Conservation (phyloP, 92 coral and sea anemone genomes). For the Paragorgia papillata region DNA sequence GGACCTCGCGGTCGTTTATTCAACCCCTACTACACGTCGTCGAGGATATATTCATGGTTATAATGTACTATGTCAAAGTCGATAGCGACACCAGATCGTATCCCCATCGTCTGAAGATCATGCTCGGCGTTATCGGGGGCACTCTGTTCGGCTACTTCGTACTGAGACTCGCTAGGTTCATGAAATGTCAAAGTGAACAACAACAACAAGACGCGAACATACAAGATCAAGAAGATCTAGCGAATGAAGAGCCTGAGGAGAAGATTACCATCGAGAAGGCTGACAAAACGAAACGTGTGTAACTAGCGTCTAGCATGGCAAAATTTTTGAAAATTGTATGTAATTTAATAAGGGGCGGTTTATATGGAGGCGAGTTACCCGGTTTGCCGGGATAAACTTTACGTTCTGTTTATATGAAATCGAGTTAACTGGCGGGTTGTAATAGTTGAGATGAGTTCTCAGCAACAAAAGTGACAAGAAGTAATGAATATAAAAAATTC, state of each 20-base stretch:
- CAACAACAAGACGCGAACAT: not conserved
- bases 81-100: constrained; percentile 33
- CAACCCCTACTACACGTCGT: constrained; percentile 27
- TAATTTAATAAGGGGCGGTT: no score
- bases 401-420: no score
- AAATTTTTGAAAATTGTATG: no score
- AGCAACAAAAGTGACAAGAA: no score
- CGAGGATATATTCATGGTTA: constrained; percentile 51
- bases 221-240: not conserved
- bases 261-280: no score
- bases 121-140: constrained; percentile 23
- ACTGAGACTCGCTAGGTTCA: constrained; percentile 8
- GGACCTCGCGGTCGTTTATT: constrained; percentile 35
- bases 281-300: no score
- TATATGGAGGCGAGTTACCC: no score
- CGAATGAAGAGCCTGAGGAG: not conserved
- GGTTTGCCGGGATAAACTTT: no score
- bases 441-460: no score
- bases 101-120: constrained; percentile 25
- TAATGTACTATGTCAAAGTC: constrained; percentile 38
- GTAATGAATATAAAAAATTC: no score
- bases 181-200: constrained; percentile 16
- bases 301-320: no score
- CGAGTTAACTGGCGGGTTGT: no score
- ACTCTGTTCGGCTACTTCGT: constrained; percentile 11